Percentiles rank a stretch among this genome's conserved stretches.
Evolutionary conservation across 1,140 invertebrate genomes (phyloP).

Genomic region (Oscheius sp.): DNA sequence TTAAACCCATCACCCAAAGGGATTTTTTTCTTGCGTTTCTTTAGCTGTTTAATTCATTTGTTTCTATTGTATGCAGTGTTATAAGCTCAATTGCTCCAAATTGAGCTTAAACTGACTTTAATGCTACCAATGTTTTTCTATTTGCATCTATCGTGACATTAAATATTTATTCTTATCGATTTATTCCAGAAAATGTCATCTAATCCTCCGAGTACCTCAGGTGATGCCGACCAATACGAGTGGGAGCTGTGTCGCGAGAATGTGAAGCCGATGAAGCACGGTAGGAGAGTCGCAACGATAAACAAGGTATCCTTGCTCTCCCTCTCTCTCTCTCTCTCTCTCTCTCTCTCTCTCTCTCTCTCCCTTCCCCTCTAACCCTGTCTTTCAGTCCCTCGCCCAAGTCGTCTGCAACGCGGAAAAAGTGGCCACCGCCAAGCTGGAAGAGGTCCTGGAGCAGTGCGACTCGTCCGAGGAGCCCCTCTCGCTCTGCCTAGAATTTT

Average conservation of each 20-base stretch:
- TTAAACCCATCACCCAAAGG: too few species aligned
- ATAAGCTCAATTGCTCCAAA: too few species aligned
- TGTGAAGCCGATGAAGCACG: conserved; percentile 9
- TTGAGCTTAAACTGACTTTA: too few species aligned
- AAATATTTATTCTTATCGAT: too few species aligned
- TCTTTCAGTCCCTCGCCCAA: not conserved
- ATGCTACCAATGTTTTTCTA: too few species aligned
- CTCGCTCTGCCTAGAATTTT: not conserved
- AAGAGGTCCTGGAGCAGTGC: not conserved
- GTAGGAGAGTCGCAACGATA: not conserved
- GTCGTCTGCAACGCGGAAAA: not conserved
- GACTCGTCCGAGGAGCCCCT: not conserved
- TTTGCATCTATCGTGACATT: too few species aligned
- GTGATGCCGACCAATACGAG: conserved; percentile 5
- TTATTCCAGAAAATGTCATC: too few species aligned
- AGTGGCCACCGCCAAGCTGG: not conserved
- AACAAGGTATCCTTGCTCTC: not conserved
- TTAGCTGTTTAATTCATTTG: too few species aligned
- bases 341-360: not conserved
- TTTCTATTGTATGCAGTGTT: too few species aligned
- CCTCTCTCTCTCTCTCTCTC: not conserved
- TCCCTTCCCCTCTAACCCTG: not conserved
- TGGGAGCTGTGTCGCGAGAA: conserved; percentile 20
- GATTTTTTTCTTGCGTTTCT: too few species aligned
- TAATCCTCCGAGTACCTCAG: too few species aligned